Evolutionary conservation across 2,888 invertebrate species (phyloP), one percentile per base, ranked within the genome.

Genomic region (Sarcophaga caerulescens): DNA sequence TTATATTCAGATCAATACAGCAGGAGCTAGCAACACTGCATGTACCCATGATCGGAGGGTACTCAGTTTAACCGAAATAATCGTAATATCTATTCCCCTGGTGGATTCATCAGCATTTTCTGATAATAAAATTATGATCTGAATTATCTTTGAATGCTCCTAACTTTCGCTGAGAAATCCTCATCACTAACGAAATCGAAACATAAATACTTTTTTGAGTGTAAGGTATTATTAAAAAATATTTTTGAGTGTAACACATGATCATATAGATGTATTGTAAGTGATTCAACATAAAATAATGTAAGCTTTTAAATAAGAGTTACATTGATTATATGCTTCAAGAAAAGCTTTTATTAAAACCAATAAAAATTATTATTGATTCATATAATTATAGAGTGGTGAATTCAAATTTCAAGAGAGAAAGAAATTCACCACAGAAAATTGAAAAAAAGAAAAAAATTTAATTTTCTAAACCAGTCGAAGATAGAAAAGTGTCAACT

Each of bases 281-380:
- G 14, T 52, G 12, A 52, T 14, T 52, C 12, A 52, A 47, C 12
- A 57, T 19, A 35, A n/a, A 65, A 6, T 17, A n/a, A 23, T 4
- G 23, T n/a, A 65, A 81, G 81, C 81, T 81, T 70, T 76, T 10
- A 21, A 45, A 23, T 52, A 75, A 81, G 57, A 75, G 75, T 81
- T 74, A 47, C 11, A 14, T 74, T 81, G 47, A n/a, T 44, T 52
- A n/a, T 14, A 52, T 52, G 47, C 8, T 17, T 63, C 4, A 17
- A 59, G 63, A 59, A 75, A 81, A 81, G 75, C 70, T 70, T 70
- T 70, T 63, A 19, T 25, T 6, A 6, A 23, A 60, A 12, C 11
- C 44, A 71, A 60, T 59, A 4, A 25, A 52, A 35, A 65, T 17
- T 74, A 25, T 44, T n/a, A 75, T 45, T 74, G 35, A 47, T 81